phyloP scores from a whole-genome alignment of 2,797 vertebrate species.

The Discoglossus pictus region DNA sequence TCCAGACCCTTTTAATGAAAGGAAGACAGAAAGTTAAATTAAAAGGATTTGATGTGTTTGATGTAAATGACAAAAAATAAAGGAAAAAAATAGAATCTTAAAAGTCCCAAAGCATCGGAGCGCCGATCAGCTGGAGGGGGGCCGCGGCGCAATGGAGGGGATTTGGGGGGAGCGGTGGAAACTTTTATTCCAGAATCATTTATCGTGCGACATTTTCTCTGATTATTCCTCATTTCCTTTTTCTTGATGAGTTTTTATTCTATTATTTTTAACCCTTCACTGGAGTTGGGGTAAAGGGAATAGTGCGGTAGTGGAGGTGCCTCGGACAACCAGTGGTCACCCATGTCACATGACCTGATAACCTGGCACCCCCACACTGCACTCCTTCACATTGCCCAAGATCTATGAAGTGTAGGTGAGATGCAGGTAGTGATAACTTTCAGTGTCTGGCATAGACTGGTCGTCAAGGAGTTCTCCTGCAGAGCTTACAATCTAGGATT shows the following conservation, averaged over 20 bases:
- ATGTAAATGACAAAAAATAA: conserved; percentile 50
- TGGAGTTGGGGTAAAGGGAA: conserved; percentile 15
- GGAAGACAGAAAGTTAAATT: conserved; percentile 55
- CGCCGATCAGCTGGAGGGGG: conserved; percentile 37
- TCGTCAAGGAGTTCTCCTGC: no score
- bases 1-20: conserved; percentile 59
- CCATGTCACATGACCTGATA: no score
- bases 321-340: not conserved
- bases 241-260: conserved; percentile 52
- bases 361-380: no score
- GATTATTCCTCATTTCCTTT: conserved; percentile 51
- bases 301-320: not conserved
- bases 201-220: conserved; percentile 51
- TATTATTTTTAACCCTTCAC: conserved; percentile 40
- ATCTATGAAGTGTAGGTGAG: not conserved
- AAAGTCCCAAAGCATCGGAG: conserved; percentile 35
- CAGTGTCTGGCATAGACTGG: no score
- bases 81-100: conserved; percentile 25
- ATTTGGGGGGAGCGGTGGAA: conserved; percentile 27
- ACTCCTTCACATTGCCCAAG: no score
- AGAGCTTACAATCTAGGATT: not conserved
- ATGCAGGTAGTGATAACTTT: no score
- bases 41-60: conserved; percentile 61
- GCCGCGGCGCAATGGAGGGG: conserved; percentile 35
- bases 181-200: conserved; percentile 50